A percentile compares a stretch with the other conserved stretches of the same genome.
These are phyloP conservation scores for Mus caroli DNA, from an alignment of 2,797 vertebrate genomes.

Conservation along the genomic window DNA sequence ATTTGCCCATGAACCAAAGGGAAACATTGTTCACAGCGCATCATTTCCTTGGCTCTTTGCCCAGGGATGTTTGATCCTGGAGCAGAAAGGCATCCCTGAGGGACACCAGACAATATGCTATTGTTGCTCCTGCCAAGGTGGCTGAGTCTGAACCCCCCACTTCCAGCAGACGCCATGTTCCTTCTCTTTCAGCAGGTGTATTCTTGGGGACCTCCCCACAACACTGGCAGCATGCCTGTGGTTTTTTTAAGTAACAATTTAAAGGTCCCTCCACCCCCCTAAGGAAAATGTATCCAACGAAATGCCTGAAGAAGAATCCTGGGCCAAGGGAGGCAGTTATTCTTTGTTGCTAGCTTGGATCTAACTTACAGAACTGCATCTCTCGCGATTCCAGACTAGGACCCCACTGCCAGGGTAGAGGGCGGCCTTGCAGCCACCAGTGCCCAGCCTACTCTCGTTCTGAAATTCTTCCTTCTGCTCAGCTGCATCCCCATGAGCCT, in stretches of 20 bases:
- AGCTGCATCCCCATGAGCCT: background rate
- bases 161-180: background rate
- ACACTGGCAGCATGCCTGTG: fast-evolving
- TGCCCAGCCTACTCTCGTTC: background rate
- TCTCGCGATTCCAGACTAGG: background rate
- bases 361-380: background rate
- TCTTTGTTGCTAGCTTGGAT: background rate
- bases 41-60: constrained; percentile 7
- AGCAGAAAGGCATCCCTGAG: background rate
- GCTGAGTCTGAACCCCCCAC: background rate
- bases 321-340: background rate
- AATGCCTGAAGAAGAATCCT: background rate
- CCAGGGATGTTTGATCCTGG: background rate
- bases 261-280: background rate
- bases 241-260: background rate
- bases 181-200: background rate
- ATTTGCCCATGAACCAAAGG: constrained; percentile 60
- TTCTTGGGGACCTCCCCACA: background rate
- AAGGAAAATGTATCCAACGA: background rate
- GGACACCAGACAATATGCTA: background rate
- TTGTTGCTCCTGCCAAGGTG: background rate
- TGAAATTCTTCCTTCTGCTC: background rate
- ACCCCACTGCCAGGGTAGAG: too few species aligned
- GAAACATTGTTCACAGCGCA: background rate
- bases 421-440: background rate